Conservation (phyloP, 2,797 vertebrate genomes). For the Pygocentrus nattereri region DNA sequence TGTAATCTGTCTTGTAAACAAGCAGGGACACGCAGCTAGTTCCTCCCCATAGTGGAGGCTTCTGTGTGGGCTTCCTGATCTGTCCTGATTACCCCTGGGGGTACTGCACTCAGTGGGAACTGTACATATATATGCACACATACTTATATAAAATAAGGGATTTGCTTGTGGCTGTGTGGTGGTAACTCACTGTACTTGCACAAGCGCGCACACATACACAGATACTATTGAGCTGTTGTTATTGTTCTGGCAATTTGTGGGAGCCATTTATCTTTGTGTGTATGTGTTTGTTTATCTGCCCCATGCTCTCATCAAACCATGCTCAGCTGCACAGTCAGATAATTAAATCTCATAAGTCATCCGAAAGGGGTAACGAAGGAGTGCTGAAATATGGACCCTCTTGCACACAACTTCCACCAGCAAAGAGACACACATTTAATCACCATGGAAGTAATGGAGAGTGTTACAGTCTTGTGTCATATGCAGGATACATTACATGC, state of each 20-base stretch:
- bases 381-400: constrained; percentile 34
- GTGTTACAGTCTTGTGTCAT: neutral
- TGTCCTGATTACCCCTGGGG: constrained; percentile 59
- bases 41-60: constrained; percentile 47
- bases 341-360: constrained; percentile 49
- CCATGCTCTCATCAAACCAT: constrained; percentile 43
- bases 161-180: constrained; percentile 10
- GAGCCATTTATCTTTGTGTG: constrained; percentile 40
- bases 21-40: constrained; percentile 56
- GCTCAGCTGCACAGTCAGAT: constrained; percentile 46
- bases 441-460: constrained; percentile 34
- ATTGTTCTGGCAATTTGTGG: constrained; percentile 37
- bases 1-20: constrained; percentile 63
- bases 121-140: constrained; percentile 40
- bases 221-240: constrained; percentile 48
- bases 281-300: constrained; percentile 35
- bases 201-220: constrained; percentile 3
- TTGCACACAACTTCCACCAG: constrained; percentile 40
- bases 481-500: constrained; percentile 6
- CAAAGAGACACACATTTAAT: constrained; percentile 25
- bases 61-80: constrained; percentile 52
- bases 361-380: constrained; percentile 39
- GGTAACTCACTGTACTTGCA: constrained; percentile 27
- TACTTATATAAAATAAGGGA: constrained; percentile 40
- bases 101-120: constrained; percentile 24